phyloP scores from a whole-genome alignment of 2,797 vertebrate genomes.

The Falco columbarius region DNA sequence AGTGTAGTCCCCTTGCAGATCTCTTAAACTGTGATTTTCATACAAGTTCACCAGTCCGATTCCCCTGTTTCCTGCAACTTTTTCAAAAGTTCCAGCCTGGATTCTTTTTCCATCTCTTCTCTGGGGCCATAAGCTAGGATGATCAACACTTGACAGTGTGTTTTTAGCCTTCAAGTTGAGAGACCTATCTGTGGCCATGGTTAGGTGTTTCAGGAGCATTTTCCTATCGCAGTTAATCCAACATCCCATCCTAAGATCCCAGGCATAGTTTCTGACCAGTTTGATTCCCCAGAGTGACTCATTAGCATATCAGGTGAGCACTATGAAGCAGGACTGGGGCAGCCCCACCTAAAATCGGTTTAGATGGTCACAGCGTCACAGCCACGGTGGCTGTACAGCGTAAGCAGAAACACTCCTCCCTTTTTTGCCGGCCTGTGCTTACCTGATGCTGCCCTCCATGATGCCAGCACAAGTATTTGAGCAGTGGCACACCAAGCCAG shows the following conservation, averaged over 20 bases:
- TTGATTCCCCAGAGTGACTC: neutral
- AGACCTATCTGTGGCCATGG: fast-evolving
- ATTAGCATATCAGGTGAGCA: neutral
- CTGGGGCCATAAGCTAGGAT: neutral
- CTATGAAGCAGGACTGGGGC: neutral
- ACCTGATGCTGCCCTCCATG: neutral
- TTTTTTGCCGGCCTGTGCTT: neutral
- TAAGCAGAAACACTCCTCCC: neutral
- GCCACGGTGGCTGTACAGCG: fast-evolving
- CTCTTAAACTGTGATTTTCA: neutral
- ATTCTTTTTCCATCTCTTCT: neutral
- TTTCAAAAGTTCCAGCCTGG: neutral
- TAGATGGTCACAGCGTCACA: neutral
- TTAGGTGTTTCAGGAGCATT: neutral
- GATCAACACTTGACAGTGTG: neutral
- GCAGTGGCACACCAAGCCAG: neutral
- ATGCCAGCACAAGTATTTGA: neutral
- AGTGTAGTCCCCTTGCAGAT: neutral
- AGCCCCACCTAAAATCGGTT: neutral
- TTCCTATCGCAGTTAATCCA: neutral
- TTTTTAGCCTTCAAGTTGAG: neutral
- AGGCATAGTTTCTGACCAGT: neutral
- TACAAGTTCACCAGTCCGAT: neutral
- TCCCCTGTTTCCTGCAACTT: neutral
- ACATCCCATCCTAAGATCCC: neutral